Evolutionary conservation across 2,888 invertebrate genomes (phyloP).

Genomic region (Gibbula magus): DNA sequence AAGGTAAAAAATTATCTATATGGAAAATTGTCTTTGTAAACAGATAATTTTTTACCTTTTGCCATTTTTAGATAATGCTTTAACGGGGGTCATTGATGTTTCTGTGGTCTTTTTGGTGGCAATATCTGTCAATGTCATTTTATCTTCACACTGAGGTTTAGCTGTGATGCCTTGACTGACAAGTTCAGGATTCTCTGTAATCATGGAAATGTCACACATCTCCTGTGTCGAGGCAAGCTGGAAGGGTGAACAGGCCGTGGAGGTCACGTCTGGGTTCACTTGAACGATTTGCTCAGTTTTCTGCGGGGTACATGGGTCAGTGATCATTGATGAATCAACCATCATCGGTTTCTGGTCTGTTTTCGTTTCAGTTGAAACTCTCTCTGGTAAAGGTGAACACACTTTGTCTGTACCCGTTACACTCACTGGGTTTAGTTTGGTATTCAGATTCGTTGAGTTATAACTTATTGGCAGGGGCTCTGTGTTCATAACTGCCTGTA

Average conservation of each 20-base stretch:
- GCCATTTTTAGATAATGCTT: conserved; percentile 47
- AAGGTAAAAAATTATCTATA: background rate
- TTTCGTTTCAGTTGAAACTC: background rate
- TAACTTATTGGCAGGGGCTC: no score
- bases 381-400: background rate
- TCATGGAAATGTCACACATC: background rate
- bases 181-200: conserved; percentile 17
- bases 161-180: conserved; percentile 35
- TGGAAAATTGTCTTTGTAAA: no score
- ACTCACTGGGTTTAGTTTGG: no score
- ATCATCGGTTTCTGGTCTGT: background rate
- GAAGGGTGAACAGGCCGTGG: background rate
- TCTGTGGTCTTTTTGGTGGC: conserved; percentile 35
- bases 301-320: background rate
- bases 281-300: background rate
- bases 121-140: conserved; percentile 50
- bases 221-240: background rate
- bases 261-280: background rate
- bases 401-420: background rate
- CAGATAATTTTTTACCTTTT: conserved; percentile 33
- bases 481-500: no score
- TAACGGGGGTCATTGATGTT: conserved; percentile 61
- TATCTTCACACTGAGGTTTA: conserved; percentile 32
- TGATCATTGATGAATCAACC: background rate
- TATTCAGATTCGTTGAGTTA: no score